phyloP scores from a whole-genome alignment of 2,797 vertebrate species.

The Gephyroberyx darwinii region DNA sequence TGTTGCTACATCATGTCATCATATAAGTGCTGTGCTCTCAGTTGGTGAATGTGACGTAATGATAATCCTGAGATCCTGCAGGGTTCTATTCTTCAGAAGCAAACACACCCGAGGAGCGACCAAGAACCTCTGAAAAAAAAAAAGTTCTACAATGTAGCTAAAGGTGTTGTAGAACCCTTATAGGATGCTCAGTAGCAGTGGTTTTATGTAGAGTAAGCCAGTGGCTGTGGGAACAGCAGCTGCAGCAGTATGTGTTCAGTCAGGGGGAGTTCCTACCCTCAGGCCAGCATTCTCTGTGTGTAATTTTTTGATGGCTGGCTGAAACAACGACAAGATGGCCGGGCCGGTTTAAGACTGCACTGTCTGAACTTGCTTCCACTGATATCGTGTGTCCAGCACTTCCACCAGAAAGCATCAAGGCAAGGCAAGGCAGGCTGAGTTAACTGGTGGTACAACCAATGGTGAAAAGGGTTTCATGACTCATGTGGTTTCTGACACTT shows the following conservation, averaged over 20 bases:
- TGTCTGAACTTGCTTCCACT: constrained; percentile 51
- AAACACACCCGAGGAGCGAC: neutral
- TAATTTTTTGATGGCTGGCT: constrained; percentile 45
- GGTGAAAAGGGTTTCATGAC: too few relatives aligned
- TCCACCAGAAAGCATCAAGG: constrained; percentile 20
- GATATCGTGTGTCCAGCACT: constrained; percentile 32
- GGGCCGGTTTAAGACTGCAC: constrained; percentile 50
- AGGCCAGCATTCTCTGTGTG: constrained; percentile 32
- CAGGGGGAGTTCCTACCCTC: constrained; percentile 56
- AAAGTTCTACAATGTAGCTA: neutral
- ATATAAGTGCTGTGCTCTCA: neutral
- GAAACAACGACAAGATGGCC: constrained; percentile 74
- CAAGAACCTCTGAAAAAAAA: neutral
- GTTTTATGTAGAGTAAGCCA: constrained; percentile 8
- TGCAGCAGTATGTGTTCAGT: constrained; percentile 46
- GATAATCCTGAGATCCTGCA: neutral
- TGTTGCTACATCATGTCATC: too few relatives aligned
- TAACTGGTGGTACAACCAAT: neutral
- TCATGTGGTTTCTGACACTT: too few relatives aligned
- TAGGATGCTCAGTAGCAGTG: constrained; percentile 26
- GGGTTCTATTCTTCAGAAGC: neutral
- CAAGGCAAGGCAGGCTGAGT: neutral
- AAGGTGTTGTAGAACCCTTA: neutral
- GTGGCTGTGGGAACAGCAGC: constrained; percentile 37
- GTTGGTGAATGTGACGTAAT: neutral